phyloP scores from a whole-genome alignment of 2,888 invertebrate species.

The Eurytoma californica region DNA sequence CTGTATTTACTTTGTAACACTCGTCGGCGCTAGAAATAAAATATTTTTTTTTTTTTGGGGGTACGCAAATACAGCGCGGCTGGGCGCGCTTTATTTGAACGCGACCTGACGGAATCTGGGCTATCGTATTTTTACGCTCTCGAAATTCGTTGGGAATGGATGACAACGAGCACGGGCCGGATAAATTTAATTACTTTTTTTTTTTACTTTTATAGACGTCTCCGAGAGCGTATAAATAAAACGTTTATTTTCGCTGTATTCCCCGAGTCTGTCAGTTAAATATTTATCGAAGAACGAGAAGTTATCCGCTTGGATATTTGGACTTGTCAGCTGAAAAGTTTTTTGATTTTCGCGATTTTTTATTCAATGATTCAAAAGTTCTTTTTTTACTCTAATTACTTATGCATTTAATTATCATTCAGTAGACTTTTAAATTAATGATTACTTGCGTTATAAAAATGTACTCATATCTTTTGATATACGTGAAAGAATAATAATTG shows the following conservation, averaged over 20 bases:
- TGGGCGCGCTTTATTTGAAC: constrained; percentile 10
- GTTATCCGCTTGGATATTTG: too few species aligned
- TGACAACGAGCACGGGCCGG: constrained; percentile 1
- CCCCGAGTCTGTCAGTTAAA: too few species aligned
- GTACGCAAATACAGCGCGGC: background rate
- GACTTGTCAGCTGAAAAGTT: too few species aligned
- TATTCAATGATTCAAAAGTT: background rate
- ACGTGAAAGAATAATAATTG: too few species aligned
- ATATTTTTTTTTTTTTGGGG: background rate
- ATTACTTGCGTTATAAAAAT: too few species aligned
- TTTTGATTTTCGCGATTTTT: too few species aligned
- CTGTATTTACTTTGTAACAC: background rate
- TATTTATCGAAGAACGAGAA: too few species aligned
- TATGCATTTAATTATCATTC: too few species aligned
- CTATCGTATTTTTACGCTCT: constrained; percentile 22
- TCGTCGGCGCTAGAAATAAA: background rate
- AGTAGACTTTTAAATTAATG: too few species aligned
- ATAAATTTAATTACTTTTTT: constrained; percentile 32
- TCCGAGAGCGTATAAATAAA: background rate
- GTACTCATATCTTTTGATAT: too few species aligned
- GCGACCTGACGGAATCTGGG: background rate
- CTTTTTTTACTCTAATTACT: too few species aligned
- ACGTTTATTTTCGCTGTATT: constrained; percentile 2
- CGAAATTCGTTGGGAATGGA: constrained; percentile 19
- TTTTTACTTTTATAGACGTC: constrained; percentile 7